Base-by-base conservation (phyloP, 2,888 invertebrate species). In the Drosophila acutilabella region DNA sequence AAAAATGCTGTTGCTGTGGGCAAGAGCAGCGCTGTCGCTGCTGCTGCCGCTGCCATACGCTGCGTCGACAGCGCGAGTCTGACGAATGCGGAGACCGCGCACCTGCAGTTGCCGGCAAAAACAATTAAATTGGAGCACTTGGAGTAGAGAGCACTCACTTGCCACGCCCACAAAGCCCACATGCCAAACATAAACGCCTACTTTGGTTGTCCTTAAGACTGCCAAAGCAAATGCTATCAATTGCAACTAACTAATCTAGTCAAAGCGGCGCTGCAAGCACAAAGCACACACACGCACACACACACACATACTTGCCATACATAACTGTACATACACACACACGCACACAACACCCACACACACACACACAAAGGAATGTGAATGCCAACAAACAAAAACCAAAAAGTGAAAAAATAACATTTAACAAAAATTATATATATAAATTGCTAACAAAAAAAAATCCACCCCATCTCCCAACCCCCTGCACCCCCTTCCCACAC, bases 111-210 rank as follows among this genome's bases (percentile, higher is more conserved):
- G 65, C 78, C 88, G 8, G 38, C 79, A 18, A 90, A 90, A 72
- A 72, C 81, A 30, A 91, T 91, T 65, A 91, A 91, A 76, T 47
- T 89, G 66, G 91, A 91, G 80, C 81, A 86, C 56, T 69, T 81
- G 65, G 90, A 91, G 54, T 83, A 80, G 69, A 77, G 16, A 2
- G n/a, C 38, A 26, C 7, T 36, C 47, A 30, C 57, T 70, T 69
- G 61, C 65, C 74, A 70, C 20, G 57, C 44, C 33, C 36, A 64
- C 54, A 57, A 36, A 11, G 13, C 36, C 51, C 30, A 18, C 52
- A 42, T 18, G 11, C 11, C 18, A 1, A 44, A 20, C 42, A 4
- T n/a, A 1, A 8, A 23, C 6, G 20, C 16, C 38, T 42, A 14
- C 36, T 14, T 30, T n/a, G 36, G 23, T 10, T 42, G 33, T 38